Evolutionary conservation across 2,888 invertebrate species (phyloP), one percentile per base, ranked within the genome.

Genomic region (Netelia inedita): DNA sequence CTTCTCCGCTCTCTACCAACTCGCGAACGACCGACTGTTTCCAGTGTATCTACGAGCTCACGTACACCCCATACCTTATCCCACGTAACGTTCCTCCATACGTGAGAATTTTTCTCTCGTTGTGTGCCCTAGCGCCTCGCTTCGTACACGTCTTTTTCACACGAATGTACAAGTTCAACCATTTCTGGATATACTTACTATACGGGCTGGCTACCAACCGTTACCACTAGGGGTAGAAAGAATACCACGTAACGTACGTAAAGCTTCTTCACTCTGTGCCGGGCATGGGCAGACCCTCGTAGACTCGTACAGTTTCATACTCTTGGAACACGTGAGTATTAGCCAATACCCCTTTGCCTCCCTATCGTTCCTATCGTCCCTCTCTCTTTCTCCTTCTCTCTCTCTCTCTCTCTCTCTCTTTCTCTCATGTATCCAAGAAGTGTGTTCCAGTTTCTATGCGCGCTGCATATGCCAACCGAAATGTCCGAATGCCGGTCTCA

Each of bases 31-130:
- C 57, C 66, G 57, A 78, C 75, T 71, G 63, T 63, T 63, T 41
- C 19, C 41, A 16, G 0, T 19, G 41, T 59, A 73, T 21, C 69
- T 61, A 46, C 53, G 71, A 68, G 57, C 69, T 61, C 85, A 85
- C 85, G 85, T 82, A 28, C 59, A 43, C 50, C n/a, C 71, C 59
- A 74, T 75, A 82, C 66, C 73, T 85, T 71, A 85, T 71, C 65
- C 28, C 71, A 61, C 75, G 75, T 59, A 82, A 35, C 59, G 53
- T 46, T 79, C 63, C 41, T 81, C 63, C 73, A 55, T 61, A 53
- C 65, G 68, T 79, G 74, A 85, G 46, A 66, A 75, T 74, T 74
- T 79, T 59, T 74, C 74, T 53, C 35, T 35, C 35, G 35, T 63
- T 14, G 57, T 78, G 55, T 63, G 43, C 76, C 55, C 35, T 35